Evolutionary conservation across 2,113 vertebrate genomes (phyloP).

Genomic region (Colossoma macropomum): DNA sequence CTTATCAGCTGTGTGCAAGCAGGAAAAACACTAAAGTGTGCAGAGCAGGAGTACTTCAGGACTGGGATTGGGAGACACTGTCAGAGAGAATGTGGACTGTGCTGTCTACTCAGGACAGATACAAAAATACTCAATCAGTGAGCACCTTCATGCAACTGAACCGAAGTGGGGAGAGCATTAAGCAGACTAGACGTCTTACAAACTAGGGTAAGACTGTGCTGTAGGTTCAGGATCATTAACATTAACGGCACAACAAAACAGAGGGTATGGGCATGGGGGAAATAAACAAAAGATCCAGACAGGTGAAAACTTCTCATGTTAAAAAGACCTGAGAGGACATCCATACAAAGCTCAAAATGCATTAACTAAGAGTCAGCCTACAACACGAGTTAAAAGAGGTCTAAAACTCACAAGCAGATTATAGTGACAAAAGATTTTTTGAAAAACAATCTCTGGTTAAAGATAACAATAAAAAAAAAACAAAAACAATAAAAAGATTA

Average conservation of each 20-base stretch:
- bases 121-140: neutral
- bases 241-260: conserved; percentile 3
- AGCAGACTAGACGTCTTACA: neutral
- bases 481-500: neutral
- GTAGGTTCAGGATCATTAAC: neutral
- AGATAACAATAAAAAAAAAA: neutral
- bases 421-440: neutral
- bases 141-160: conserved; percentile 41
- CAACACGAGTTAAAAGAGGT: neutral
- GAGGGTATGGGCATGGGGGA: conserved; percentile 8
- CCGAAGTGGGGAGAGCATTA: neutral
- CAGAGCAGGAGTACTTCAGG: neutral
- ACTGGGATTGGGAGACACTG: conserved; percentile 1
- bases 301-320: neutral
- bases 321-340: neutral
- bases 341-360: conserved; percentile 7
- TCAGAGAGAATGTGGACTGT: neutral
- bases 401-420: neutral
- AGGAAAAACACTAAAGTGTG: neutral
- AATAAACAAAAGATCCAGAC: conserved; percentile 30
- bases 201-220: neutral
- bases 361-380: neutral
- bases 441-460: neutral
- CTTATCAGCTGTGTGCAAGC: neutral
- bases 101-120: conserved; percentile 7